Evolutionary conservation across 2,888 invertebrate genomes (phyloP).

Genomic region (Microchrysa polita): DNA sequence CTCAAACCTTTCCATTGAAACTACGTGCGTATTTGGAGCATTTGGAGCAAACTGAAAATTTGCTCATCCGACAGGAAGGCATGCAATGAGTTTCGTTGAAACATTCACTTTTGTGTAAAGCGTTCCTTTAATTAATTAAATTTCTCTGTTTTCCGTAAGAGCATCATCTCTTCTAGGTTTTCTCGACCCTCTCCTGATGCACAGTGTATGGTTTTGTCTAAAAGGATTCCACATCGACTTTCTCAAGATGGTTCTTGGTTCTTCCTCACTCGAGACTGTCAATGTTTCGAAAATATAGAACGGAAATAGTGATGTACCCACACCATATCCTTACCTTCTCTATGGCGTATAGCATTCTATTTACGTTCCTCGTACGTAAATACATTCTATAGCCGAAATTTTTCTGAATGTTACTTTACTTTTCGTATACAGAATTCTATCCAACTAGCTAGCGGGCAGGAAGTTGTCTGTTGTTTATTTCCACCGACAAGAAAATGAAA

Average conservation of each 20-base stretch:
- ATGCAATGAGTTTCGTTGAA: background rate
- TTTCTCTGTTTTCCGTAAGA: constrained; percentile 24
- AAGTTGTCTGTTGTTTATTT: background rate
- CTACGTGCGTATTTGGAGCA: no score
- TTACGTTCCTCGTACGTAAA: no score
- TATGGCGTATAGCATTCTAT: no score
- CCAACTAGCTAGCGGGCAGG: background rate
- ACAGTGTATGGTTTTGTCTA: no score
- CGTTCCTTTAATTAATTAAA: constrained; percentile 38
- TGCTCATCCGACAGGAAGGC: background rate
- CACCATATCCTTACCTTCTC: no score
- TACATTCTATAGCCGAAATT: background rate
- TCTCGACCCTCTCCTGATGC: no score
- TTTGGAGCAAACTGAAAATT: background rate
- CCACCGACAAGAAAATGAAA: background rate
- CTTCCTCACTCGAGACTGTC: no score
- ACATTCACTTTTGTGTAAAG: constrained; percentile 18
- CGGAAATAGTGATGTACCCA: background rate
- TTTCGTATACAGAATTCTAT: no score
- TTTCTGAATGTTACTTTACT: background rate
- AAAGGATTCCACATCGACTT: no score
- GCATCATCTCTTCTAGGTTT: background rate
- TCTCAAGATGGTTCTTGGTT: no score
- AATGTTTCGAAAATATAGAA: background rate
- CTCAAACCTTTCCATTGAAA: no score